Base-by-base conservation (phyloP, 1,140 invertebrate genomes). In the Ceratina calcarata region DNA sequence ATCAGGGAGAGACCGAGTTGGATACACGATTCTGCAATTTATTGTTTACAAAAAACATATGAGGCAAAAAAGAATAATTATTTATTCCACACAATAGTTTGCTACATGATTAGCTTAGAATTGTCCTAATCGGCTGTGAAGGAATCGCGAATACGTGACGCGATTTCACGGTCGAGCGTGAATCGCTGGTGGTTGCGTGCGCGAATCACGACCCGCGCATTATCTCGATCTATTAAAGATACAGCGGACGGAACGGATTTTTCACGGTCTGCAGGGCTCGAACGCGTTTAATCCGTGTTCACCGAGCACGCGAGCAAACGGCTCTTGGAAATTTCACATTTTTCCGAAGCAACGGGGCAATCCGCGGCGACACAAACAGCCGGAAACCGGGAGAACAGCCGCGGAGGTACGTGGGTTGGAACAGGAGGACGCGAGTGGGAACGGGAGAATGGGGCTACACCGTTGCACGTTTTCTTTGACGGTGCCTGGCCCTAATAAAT, bases 381-480 rank as follows among this genome's bases (percentile, higher is more conserved):
- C 72, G 73, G 64, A 75, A 67, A 75, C 49, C 37, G 18, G 18
- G 53, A 20, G 15, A 16, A 13, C 24, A 16, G 10, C 16, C 37
- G 37, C 37, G 37, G 37, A 10, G 37, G 37, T 45, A 32, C 27
- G 27, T 32, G 27, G 27, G 27, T 10, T 45, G 22, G 18, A 32
- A 16, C 27, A 27, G 37, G 32, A 13, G 16, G 20, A 7, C 27
- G 45, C 16, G 32, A 8, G 20, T 0, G 13, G 13, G 37, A 4
- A 15, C 20, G 24, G 18, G 57, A 22, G 51, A 57, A 66, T 58
- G 62, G 60, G 72, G 15, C n/a, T 18, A 32, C 24, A 60, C 37
- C 61, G 79, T 68, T 85, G 75, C 68, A 10, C 66, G 72, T 82
- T 85, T 86, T 86, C 84, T 86, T 86, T 86, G 84, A 81, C 83